Base-by-base conservation (phyloP, 2,888 invertebrate species). In the Thyatira batis region DNA sequence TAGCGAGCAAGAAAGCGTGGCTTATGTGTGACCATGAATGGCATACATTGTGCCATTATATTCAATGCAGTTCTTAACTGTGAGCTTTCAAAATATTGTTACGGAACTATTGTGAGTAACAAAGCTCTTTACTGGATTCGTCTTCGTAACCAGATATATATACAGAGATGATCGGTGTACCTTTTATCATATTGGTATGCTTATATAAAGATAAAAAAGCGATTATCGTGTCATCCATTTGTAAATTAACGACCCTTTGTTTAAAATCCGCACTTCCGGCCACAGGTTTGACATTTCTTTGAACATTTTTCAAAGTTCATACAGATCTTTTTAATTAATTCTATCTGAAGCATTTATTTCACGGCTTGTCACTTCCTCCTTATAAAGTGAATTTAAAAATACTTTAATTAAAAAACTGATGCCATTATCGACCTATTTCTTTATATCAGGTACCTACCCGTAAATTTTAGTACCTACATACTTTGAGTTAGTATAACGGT, bases 61-160 rank as follows among this genome's bases (percentile, higher is more conserved):
- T 65, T 78, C 68, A 78, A 73, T 73, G 69, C 62, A 67, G 63
- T 78, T 76, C 76, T 81, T 78, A 78, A 69, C 73, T 71, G 39
- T 74, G 69, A 71, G 73, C 77, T 76, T 83, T 82, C 79, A 82
- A 82, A 84, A 85, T 85, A 82, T 84, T 82, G 79, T 84, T 78
- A 77, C 76, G 61, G 61, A 45, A 65, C 67, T 60, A 79, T 83
- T 84, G 77, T 84, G 57, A 61, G 54, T 51, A 61, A 78, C 71
- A 73, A 73, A 73, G 61, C 59, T 52, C 65, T 68, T 70, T 69
- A 70, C 67, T 65, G 63, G 60, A 55, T 59, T 59, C 54, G 61
- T 56, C 51, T 55, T 51, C 20, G 11, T 50, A 52, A 45, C 25
- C 48, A 53, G 45, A 51, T 54, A 48, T 21, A 9, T 33, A 20